Percentiles rank a stretch among this genome's conserved stretches.
Conservation (phyloP, 2,797 vertebrate species). For the Antennarius maculatus region DNA sequence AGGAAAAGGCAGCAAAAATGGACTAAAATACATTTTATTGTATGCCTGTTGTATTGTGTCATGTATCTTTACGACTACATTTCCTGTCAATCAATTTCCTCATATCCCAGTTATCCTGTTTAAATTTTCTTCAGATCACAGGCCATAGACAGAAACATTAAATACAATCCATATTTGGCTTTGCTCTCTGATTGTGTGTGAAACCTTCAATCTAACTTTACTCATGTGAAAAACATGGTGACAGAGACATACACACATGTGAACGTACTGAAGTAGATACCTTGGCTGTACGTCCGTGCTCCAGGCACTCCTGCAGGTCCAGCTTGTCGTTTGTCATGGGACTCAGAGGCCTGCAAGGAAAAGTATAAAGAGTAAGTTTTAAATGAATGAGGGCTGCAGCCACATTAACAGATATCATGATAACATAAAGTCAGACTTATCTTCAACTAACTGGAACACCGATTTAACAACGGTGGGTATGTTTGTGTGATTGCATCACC, state of each 20-base stretch:
- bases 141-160: neutral
- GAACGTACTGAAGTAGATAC: slow-evolving; percentile 65
- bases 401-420: neutral
- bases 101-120: no score
- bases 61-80: no score
- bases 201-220: neutral
- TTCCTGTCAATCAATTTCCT: no score
- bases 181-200: neutral
- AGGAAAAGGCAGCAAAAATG: no score
- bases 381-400: no score
- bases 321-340: slow-evolving; percentile 88
- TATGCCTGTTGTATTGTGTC: no score
- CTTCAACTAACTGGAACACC: no score
- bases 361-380: no score
- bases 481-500: slow-evolving; percentile 71
- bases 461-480: neutral
- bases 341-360: slow-evolving; percentile 81
- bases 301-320: slow-evolving; percentile 91
- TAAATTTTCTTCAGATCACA: neutral
- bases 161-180: neutral
- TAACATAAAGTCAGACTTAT: neutral
- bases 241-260: slow-evolving; percentile 11
- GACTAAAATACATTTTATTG: no score
- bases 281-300: slow-evolving; percentile 91
- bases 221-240: neutral